Evolutionary conservation across 2,113 vertebrate species (phyloP).

Genomic region (Hiodon tergisus): DNA sequence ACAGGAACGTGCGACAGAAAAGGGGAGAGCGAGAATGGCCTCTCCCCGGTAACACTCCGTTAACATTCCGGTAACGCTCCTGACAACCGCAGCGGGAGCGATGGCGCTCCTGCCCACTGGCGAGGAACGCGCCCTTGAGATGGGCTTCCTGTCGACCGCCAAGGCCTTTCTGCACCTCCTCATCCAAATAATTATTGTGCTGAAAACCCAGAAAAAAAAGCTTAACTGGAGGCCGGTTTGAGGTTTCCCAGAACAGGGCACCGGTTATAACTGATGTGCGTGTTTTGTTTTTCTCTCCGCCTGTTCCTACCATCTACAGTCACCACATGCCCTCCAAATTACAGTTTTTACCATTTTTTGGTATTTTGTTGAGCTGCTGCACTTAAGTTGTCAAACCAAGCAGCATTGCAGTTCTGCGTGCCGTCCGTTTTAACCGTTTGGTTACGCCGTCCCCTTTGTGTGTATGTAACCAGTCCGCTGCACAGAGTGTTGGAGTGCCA

Average conservation of each 20-base stretch:
- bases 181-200: slow-evolving; percentile 54
- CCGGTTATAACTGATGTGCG: slow-evolving; percentile 2
- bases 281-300: slow-evolving; percentile 33
- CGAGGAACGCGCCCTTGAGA: slow-evolving; percentile 33
- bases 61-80: background rate
- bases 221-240: slow-evolving; percentile 55
- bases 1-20: too few relatives aligned
- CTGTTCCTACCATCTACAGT: slow-evolving; percentile 36
- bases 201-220: slow-evolving; percentile 60
- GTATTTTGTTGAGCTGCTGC: slow-evolving; percentile 9
- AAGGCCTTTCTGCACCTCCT: slow-evolving; percentile 48
- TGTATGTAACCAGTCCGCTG: too few relatives aligned
- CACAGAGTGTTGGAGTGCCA: too few relatives aligned
- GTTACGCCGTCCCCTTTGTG: background rate
- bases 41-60: background rate
- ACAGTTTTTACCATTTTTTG: slow-evolving; percentile 31
- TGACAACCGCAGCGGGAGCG: background rate
- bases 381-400: slow-evolving; percentile 5
- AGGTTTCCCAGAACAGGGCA: slow-evolving; percentile 40
- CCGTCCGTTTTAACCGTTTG: background rate
- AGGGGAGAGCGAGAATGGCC: too few relatives aligned
- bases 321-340: slow-evolving; percentile 46
- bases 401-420: background rate
- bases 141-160: slow-evolving; percentile 22
- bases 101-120: background rate